A percentile compares a stretch with the other conserved stretches of the same genome.
These are phyloP conservation scores for Tridacna gigas DNA, from an alignment of 2,888 invertebrate species.

Conservation along the genomic window DNA sequence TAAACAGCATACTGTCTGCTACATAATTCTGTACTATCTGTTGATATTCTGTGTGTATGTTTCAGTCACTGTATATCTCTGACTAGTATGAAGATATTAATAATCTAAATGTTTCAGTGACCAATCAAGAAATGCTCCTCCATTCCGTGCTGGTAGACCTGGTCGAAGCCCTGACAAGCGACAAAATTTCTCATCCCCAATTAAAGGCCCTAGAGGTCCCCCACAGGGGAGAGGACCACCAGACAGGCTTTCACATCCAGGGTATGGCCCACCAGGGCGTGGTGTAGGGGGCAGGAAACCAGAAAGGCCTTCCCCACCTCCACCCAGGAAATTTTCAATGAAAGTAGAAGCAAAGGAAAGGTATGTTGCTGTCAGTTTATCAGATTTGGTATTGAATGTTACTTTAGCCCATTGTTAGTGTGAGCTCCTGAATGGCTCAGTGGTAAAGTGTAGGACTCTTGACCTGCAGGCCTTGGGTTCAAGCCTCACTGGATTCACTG, in stretches of 20 bases:
- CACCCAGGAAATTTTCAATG: constrained; percentile 25
- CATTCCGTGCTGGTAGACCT: constrained; percentile 50
- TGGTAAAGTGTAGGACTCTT: no score
- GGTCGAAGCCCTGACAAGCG: constrained; percentile 45
- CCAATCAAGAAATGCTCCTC: constrained; percentile 69
- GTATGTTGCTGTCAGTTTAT: background rate
- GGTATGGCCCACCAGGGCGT: constrained; percentile 24
- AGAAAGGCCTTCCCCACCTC: constrained; percentile 28
- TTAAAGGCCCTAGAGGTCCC: constrained; percentile 35
- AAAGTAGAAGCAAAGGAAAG: constrained; percentile 14
- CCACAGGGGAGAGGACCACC: constrained; percentile 35
- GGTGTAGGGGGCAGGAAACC: constrained; percentile 15
- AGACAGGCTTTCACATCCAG: background rate
- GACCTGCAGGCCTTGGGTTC: no score
- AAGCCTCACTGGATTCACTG: no score
- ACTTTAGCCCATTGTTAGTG: no score
- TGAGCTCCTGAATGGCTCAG: no score
- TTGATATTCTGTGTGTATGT: no score
- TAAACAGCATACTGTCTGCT: no score
- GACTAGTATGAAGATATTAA: no score
- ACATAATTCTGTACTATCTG: no score
- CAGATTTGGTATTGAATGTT: no score
- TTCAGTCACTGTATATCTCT: no score
- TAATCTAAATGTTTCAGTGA: constrained; percentile 67
- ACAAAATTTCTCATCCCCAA: constrained; percentile 27